Conservation (phyloP, 2,888 invertebrate species). For the Caenorhabditis wallacei region DNA sequence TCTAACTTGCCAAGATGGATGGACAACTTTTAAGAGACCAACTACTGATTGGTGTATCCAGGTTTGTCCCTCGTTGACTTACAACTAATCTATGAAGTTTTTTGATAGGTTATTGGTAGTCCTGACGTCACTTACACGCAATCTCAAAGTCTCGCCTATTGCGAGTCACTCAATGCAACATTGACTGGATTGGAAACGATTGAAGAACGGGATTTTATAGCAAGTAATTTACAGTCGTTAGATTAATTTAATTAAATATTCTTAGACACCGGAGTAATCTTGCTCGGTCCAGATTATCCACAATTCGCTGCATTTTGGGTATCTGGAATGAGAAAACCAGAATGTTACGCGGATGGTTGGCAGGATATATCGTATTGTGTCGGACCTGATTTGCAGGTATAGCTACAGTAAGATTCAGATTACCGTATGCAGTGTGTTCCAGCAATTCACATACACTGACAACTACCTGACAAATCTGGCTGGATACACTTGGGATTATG, state of each 20-base stretch:
- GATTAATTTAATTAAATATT: neutral
- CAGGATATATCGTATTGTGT: conserved; percentile 9
- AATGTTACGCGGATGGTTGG: conserved; percentile 16
- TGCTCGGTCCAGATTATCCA: conserved; percentile 24
- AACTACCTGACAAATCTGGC: conserved; percentile 27
- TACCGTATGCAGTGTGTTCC: neutral
- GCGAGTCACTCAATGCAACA: neutral
- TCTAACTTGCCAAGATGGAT: conserved; percentile 1
- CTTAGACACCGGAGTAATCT: conserved; percentile 7
- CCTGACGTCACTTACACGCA: conserved; percentile 2
- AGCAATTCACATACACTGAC: conserved; percentile 43
- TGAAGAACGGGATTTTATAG: conserved; percentile 24
- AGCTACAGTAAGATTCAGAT: neutral
- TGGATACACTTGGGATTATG: conserved; percentile 37
- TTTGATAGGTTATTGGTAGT: conserved; percentile 15
- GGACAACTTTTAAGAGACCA: conserved; percentile 27
- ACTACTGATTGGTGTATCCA: conserved; percentile 34
- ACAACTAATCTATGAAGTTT: neutral
- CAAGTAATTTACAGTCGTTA: neutral
- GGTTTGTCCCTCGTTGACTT: neutral
- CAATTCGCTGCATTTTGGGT: conserved; percentile 36
- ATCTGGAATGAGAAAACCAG: conserved; percentile 11
- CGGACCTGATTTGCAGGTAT: neutral
- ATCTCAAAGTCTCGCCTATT: neutral
- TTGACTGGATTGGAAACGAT: conserved; percentile 38